Evolutionary conservation across 2,888 invertebrate genomes (phyloP), one percentile per base, ranked within the genome.

Genomic region (Chrysina gloriosa): DNA sequence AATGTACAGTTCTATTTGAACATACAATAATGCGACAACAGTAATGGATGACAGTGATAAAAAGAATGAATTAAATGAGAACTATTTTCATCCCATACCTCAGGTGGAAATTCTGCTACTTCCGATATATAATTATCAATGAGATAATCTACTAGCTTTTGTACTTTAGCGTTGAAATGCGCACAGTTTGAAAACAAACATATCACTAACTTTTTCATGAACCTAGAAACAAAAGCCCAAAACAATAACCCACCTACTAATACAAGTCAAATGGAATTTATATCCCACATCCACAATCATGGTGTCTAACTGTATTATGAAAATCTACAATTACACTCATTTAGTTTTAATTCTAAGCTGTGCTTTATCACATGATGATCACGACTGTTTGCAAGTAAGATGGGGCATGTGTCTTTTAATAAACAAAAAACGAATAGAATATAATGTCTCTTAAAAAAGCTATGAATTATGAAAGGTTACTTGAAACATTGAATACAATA

Each of bases 31-130:
- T n/a, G n/a, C n/a, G n/a, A n/a, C n/a, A n/a, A n/a, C n/a, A n/a
- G n/a, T n/a, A n/a, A n/a, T n/a, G n/a, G n/a, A n/a, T n/a, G n/a
- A n/a, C n/a, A n/a, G n/a, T 19, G 23, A 45, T 67, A 61, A 23
- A 67, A 25, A 7, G 45, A 61, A 11, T 6, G 25, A 61, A 45
- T 67, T 31, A 67, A 47, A 16, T 54, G 34, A 19, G 67, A 63
- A 42, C 11, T 11, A 5, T n/a, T 14, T 11, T 42, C 42, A 23
- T 23, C 52, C 29, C 52, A 52, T 29, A 52, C 27, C 11, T 52
- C 9, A 9, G 52, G 52, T 23, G 48, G 48, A 16, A 48, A 48
- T n/a, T 23, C 19, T 5, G 48, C 48, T 14, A 16, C 19, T 14
- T 48, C 48, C 11, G 48, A 11, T 16, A 19, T 14, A 19, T 48